Percentiles rank a stretch among this genome's conserved stretches.
These are phyloP conservation scores for Whitmania pigra DNA, from an alignment of 1,140 invertebrate genomes.

Conservation along the genomic window DNA sequence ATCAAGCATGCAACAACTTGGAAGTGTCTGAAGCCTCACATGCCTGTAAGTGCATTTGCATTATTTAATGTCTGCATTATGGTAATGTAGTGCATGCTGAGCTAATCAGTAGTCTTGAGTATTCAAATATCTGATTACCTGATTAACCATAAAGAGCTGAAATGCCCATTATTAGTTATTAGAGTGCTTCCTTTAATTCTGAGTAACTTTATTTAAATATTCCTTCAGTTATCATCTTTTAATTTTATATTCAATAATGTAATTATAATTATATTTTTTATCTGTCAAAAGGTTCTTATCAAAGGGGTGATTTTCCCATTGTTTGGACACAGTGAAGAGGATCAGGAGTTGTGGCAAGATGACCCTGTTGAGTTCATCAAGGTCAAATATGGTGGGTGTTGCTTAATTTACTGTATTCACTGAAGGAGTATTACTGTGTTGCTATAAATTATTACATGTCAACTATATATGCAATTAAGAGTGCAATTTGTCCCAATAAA, in stretches of 20 bases:
- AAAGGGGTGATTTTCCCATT: constrained; percentile 77
- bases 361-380: constrained; percentile 94
- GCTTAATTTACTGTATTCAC: neutral
- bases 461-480: too few species aligned
- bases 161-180: too few species aligned
- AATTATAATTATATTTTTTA: constrained; percentile 18
- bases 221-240: neutral
- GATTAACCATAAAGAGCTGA: too few species aligned
- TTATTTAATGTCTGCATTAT: too few species aligned
- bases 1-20: constrained; percentile 74
- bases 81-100: too few species aligned
- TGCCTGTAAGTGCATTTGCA: constrained; percentile 27
- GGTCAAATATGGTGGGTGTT: constrained; percentile 72
- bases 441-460: too few species aligned
- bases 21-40: constrained; percentile 87
- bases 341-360: constrained; percentile 86
- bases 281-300: constrained; percentile 33
- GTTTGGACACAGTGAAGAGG: constrained; percentile 81
- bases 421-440: too few species aligned
- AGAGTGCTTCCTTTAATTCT: too few species aligned
- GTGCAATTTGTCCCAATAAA: too few species aligned
- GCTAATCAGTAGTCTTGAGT: too few species aligned
- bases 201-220: neutral
- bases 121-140: too few species aligned
- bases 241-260: neutral